These are phyloP conservation scores for Stenichneumon culpator DNA, from an alignment of 2,888 invertebrate species.

Conservation along the genomic window DNA sequence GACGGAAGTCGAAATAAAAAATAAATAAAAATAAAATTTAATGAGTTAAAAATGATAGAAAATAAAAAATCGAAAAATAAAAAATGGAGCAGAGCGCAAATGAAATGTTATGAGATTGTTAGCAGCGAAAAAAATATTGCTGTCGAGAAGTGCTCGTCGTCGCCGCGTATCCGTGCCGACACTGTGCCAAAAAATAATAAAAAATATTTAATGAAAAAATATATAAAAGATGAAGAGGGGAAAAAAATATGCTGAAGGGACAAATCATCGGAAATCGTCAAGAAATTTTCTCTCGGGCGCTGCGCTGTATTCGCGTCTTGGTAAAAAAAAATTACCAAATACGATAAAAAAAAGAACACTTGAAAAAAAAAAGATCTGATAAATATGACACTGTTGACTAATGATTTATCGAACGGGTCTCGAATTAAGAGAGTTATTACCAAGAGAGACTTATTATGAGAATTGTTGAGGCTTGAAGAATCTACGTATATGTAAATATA, in stretches of 20 bases:
- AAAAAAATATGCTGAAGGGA: not conserved
- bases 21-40: too few relatives aligned
- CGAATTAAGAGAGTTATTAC: conserved; percentile 57
- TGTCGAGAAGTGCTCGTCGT: conserved; percentile 10
- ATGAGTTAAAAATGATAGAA: conserved; percentile 27
- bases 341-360: not conserved
- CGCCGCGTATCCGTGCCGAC: conserved; percentile 31
- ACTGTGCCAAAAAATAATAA: conserved; percentile 29
- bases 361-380: not conserved
- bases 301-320: not conserved
- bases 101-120: not conserved
- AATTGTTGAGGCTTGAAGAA: conserved; percentile 82
- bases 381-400: conserved; percentile 73
- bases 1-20: not conserved
- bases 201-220: not conserved
- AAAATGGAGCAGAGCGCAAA: not conserved
- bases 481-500: conserved; percentile 71
- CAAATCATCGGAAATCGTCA: conserved; percentile 12
- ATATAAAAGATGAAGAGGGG: too few relatives aligned
- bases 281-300: conserved; percentile 15
- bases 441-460: conserved; percentile 78
- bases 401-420: conserved; percentile 69
- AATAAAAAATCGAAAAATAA: not conserved
- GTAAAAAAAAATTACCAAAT: not conserved
- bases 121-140: not conserved